phyloP scores from a whole-genome alignment of 2,797 vertebrate species.

The Intellagama lesueurii region DNA sequence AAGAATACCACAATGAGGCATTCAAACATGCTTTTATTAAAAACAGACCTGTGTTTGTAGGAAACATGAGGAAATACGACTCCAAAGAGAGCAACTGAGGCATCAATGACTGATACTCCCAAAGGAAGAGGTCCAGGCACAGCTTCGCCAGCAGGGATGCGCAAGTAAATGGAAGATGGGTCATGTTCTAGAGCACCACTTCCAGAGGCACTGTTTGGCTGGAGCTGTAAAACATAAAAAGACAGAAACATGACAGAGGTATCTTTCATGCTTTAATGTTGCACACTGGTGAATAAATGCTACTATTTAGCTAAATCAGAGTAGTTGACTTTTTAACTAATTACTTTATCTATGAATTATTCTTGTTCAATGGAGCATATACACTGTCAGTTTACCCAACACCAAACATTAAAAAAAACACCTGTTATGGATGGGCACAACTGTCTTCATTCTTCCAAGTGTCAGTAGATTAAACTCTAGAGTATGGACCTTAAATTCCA shows the following conservation, averaged over 20 bases:
- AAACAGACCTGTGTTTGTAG: constrained; percentile 93
- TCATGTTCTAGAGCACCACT: constrained; percentile 98
- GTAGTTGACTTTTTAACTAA: not conserved
- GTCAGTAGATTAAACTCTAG: not conserved
- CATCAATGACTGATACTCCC: constrained; percentile 97
- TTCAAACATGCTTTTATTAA: constrained; percentile 27
- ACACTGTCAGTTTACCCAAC: not conserved
- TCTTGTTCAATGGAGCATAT: not conserved
- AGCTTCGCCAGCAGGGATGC: constrained; percentile 92
- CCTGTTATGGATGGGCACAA: not conserved
- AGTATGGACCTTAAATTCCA: not conserved
- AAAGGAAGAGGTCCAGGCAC: constrained; percentile 95
- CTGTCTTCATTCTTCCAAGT: constrained; percentile 2
- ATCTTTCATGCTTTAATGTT: not conserved
- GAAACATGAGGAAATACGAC: constrained; percentile 99
- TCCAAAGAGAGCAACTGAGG: constrained; percentile 96
- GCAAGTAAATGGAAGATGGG: constrained; percentile 96
- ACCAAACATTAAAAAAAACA: not conserved
- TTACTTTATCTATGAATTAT: not conserved
- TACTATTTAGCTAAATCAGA: not conserved
- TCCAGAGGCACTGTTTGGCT: constrained; percentile 97
- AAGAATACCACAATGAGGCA: not conserved
- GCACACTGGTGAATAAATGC: not conserved
- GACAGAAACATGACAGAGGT: not conserved
- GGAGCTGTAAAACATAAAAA: constrained; percentile 82